Conservation (phyloP, 2,888 invertebrate species). For the Drosophila falleni region DNA sequence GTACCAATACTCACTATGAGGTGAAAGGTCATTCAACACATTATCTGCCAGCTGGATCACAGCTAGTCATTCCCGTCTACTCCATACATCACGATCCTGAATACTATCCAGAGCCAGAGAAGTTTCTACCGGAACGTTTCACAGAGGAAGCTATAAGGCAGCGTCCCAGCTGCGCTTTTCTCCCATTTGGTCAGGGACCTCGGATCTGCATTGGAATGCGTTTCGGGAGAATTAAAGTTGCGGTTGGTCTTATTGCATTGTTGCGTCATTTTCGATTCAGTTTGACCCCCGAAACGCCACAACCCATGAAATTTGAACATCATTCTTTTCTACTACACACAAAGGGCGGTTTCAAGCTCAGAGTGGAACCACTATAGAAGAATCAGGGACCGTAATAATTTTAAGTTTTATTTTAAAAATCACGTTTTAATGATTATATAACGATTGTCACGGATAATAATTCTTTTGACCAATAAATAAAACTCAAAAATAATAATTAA, state of each 20-base stretch:
- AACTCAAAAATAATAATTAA: too few species aligned
- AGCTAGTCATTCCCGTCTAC: constrained; percentile 86
- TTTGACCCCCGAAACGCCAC: constrained; percentile 43
- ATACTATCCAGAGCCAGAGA: constrained; percentile 87
- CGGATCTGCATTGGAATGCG: constrained; percentile 81
- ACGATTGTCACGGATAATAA: too few species aligned
- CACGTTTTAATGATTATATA: too few species aligned
- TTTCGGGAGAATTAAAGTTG: constrained; percentile 75
- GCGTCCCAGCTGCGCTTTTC: constrained; percentile 70
- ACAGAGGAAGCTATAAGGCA: constrained; percentile 86
- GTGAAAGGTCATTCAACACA: constrained; percentile 62
- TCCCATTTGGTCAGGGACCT: constrained; percentile 83
- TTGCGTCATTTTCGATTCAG: constrained; percentile 64
- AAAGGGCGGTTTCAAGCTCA: constrained; percentile 58
- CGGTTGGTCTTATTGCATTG: constrained; percentile 66
- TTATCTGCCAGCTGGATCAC: constrained; percentile 42
- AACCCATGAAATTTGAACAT: constrained; percentile 52
- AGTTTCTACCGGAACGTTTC: constrained; percentile 88
- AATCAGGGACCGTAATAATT: too few species aligned
- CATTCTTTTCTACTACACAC: constrained; percentile 53
- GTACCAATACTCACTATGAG: constrained; percentile 76
- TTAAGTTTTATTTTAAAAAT: too few species aligned
- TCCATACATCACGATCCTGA: constrained; percentile 87
- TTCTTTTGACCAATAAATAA: too few species aligned
- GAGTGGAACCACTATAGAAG: constrained; percentile 38